Evolutionary conservation across 1,140 invertebrate species (phyloP), one percentile per base, ranked within the genome.

Genomic region (Hylyphantes graminicola): DNA sequence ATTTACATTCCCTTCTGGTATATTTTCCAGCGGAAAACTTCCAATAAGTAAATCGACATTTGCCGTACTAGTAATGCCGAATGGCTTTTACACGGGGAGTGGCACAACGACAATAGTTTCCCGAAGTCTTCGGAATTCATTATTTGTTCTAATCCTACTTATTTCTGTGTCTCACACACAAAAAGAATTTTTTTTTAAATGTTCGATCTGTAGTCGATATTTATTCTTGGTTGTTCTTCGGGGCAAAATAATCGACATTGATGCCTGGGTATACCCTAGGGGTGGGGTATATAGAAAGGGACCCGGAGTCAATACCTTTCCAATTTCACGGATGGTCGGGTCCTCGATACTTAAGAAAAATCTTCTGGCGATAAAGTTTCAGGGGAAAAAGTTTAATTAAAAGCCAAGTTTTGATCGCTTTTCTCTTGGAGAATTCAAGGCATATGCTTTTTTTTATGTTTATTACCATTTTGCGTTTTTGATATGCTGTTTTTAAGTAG

Each of bases 361-460:
- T 81, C 79, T 59, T 35, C 68, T 13, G n/a, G 68, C 57, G 79
- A 81, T 72, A 73, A 81, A 81, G 79, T 81, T 81, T 81, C 11
- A n/a, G 57, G 65, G 55, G 67, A 81, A 81, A 35, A 81, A 81
- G 79, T 81, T 81, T 81, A 81, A 81, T 81, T 81, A 81, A 81
- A 81, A 81, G 79, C 54, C 50, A 51, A 61, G 79, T 73, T 68
- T 72, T 61, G 19, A n/a, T 61, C 15, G 72, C 19, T 74, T 35
- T 35, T 74, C 11, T 74, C 21, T 50, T 70, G 54, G 72, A 19
- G 54, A 17, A 61, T 61, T 61, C 12, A 17, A 6, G 2, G 57
- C 57, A 15, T 61, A 15, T 61, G 12, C 12, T 17, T 17, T 61
- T 17, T 61, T 17, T 17, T 15, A 1, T 12, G 57, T 61, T 61